phyloP scores from a whole-genome alignment of 2,888 invertebrate species.

The Epirrhoe tristata region DNA sequence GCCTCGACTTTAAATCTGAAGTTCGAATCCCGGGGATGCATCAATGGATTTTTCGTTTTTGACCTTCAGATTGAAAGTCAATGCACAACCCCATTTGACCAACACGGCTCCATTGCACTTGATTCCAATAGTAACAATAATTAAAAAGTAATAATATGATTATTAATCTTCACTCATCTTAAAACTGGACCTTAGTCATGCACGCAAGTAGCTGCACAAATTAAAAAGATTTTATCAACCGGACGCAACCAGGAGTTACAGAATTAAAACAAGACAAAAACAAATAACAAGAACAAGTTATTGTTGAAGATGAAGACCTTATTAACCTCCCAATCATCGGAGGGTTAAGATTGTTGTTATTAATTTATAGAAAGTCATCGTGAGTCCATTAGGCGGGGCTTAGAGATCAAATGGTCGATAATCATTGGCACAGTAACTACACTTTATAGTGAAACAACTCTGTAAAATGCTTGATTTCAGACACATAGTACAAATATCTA shows the following conservation, averaged over 20 bases:
- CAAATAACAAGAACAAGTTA: constrained; percentile 60
- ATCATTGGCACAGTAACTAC: constrained; percentile 47
- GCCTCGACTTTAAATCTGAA: no score
- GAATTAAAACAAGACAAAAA: constrained; percentile 59
- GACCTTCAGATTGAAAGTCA: no score
- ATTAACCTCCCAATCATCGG: constrained; percentile 78
- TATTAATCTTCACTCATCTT: background rate
- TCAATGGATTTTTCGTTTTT: no score
- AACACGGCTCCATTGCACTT: no score
- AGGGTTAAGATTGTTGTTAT: constrained; percentile 76
- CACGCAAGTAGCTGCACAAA: constrained; percentile 29
- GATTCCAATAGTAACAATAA: background rate
- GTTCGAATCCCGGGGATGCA: no score
- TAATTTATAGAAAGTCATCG: constrained; percentile 85
- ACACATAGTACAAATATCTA: no score
- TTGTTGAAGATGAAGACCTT: constrained; percentile 76
- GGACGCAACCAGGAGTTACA: constrained; percentile 60
- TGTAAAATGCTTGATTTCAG: background rate
- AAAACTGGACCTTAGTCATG: constrained; percentile 14
- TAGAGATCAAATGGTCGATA: constrained; percentile 77
- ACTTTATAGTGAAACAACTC: constrained; percentile 17
- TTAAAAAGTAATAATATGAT: constrained; percentile 5
- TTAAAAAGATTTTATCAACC: constrained; percentile 49
- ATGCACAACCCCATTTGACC: no score
- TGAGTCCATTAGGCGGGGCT: constrained; percentile 78